A percentile compares a stretch with the other conserved stretches of the same genome.
phyloP scores from a whole-genome alignment of 2,888 invertebrate species.

The Noctua comes region DNA sequence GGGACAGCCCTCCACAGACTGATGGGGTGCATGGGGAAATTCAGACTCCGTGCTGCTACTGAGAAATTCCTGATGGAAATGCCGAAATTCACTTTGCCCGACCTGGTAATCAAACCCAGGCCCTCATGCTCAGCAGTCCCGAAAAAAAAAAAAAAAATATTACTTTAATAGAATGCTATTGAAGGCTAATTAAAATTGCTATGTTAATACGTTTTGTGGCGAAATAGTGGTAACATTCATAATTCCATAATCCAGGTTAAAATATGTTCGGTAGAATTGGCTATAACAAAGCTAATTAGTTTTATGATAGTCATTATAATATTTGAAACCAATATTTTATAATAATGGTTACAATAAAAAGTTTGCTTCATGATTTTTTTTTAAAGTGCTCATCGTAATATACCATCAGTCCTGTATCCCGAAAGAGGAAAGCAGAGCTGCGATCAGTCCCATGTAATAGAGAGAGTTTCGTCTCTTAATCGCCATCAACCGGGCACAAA shows the following conservation, averaged over 20 bases:
- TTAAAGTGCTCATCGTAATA: not conserved
- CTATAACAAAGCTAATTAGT: not conserved
- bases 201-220: not conserved
- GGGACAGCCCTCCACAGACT: too few species aligned
- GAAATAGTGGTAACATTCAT: not conserved
- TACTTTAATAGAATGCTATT: not conserved
- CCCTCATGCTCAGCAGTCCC: too few species aligned
- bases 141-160: too few species aligned
- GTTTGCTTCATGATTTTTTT: not conserved
- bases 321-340: constrained; percentile 1
- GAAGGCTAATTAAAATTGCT: not conserved
- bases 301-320: not conserved
- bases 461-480: not conserved
- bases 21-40: too few species aligned
- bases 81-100: too few species aligned
- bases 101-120: too few species aligned
- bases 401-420: not conserved
- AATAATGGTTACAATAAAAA: not conserved
- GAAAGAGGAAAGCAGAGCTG: not conserved
- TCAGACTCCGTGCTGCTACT: too few species aligned
- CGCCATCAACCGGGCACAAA: not conserved
- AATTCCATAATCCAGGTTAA: not conserved
- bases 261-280: not conserved
- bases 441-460: not conserved
- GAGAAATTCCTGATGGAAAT: too few species aligned